These are phyloP conservation scores for Drosophila neocordata DNA, from an alignment of 1,140 invertebrate species.

Conservation along the genomic window DNA sequence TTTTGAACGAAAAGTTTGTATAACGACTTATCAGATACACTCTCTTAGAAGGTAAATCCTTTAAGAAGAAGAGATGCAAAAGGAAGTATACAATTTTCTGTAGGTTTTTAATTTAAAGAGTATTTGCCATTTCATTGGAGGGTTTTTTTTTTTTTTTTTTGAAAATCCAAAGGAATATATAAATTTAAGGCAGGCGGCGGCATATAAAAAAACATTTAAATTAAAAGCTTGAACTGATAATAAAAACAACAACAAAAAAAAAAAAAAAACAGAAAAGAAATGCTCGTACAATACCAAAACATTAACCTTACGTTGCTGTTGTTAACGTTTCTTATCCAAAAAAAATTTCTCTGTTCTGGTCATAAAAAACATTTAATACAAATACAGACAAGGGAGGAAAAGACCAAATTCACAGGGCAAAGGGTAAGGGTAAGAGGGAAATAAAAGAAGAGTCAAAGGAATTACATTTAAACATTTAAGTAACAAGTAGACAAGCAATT, in stretches of 20 bases:
- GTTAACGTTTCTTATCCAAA: slow-evolving; percentile 42
- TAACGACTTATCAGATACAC: slow-evolving; percentile 12
- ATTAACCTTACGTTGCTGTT: slow-evolving; percentile 28
- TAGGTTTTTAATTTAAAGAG: no score
- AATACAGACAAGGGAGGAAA: slow-evolving; percentile 44
- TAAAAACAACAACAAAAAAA: slow-evolving; percentile 67
- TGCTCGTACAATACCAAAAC: slow-evolving; percentile 15
- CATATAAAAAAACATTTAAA: slow-evolving; percentile 70
- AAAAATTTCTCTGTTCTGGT: slow-evolving; percentile 54
- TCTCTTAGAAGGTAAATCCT: not conserved
- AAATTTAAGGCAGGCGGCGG: slow-evolving; percentile 21
- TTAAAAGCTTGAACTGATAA: slow-evolving; percentile 75
- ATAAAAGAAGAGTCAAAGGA: slow-evolving; percentile 4
- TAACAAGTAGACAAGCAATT: slow-evolving; percentile 58
- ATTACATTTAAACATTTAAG: slow-evolving; percentile 75
- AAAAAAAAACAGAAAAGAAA: slow-evolving; percentile 12
- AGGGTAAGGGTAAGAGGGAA: not conserved
- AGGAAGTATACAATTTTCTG: no score
- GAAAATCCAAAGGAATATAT: not conserved
- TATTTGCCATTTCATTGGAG: no score
- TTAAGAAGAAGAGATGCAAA: no score
- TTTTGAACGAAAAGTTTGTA: slow-evolving; percentile 21
- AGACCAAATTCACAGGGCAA: slow-evolving; percentile 5
- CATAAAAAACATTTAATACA: slow-evolving; percentile 79
- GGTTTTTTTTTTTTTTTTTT: no score